Conservation (phyloP, 2,113 vertebrate genomes). For the Azemiops feae region DNA sequence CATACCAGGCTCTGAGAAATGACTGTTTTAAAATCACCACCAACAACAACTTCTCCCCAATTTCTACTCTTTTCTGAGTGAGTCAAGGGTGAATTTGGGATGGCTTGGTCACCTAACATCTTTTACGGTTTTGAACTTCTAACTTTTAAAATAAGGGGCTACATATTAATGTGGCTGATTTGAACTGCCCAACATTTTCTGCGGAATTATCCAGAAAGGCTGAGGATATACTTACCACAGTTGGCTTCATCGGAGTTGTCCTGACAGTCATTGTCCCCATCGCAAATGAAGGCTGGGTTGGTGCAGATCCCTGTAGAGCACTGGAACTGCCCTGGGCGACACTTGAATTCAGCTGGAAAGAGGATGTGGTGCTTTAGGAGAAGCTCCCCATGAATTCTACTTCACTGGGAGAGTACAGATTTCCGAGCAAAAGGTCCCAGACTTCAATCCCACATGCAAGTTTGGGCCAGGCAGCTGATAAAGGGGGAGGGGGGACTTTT, state of each 20-base stretch:
- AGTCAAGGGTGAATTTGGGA: no score
- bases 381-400: no score
- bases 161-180: neutral
- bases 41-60: neutral
- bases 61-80: neutral
- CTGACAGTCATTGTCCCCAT: constrained; percentile 97
- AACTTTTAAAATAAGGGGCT: neutral
- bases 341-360: constrained; percentile 88
- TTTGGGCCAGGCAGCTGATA: neutral
- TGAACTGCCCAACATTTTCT: neutral
- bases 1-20: neutral
- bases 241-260: constrained; percentile 95
- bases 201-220: neutral
- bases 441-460: neutral
- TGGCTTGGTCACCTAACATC: neutral
- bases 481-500: neutral
- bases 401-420: neutral
- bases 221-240: constrained; percentile 75
- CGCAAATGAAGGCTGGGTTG: constrained; percentile 97
- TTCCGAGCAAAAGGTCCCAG: neutral
- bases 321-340: constrained; percentile 95
- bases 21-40: neutral
- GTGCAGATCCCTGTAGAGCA: constrained; percentile 97
- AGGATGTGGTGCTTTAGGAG: neutral
- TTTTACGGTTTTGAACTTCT: neutral